phyloP scores from a whole-genome alignment of 64 coral and sea anemone species.

The Dendronephthya gigantea region DNA sequence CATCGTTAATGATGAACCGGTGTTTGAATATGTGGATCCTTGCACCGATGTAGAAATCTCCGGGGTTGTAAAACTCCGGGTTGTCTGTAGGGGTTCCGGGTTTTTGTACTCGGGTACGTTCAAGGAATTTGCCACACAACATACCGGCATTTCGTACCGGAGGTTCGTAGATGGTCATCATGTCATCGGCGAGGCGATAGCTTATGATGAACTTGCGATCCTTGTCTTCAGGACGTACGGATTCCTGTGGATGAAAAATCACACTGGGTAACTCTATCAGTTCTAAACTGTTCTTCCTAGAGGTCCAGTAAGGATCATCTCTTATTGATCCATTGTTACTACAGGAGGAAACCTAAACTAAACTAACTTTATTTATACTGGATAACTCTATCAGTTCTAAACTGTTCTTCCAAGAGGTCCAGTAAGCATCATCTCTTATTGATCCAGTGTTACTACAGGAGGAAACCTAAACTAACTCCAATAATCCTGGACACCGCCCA shows the following conservation, averaged over 20 bases:
- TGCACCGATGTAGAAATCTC: slow-evolving; percentile 78
- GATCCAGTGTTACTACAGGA: too few relatives aligned
- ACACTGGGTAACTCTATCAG: neutral
- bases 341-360: neutral
- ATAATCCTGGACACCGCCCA: too few relatives aligned
- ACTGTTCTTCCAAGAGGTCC: too few relatives aligned
- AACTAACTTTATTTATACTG: too few relatives aligned
- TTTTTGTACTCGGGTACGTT: slow-evolving; percentile 76
- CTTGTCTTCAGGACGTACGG: slow-evolving; percentile 83
- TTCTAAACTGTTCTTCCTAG: neutral
- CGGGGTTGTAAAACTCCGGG: slow-evolving; percentile 94
- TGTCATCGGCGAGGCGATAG: slow-evolving; percentile 85
- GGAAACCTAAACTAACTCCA: too few relatives aligned
- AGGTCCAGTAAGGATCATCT: neutral
- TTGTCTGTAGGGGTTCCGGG: slow-evolving; percentile 84
- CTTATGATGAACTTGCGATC: slow-evolving; percentile 88
- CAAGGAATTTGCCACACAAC: slow-evolving; percentile 90
- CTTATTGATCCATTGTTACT: neutral
- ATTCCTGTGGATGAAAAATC: slow-evolving; percentile 41
- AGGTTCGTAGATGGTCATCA: slow-evolving; percentile 96
- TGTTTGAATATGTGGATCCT: slow-evolving; percentile 90
- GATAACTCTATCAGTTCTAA: too few relatives aligned
- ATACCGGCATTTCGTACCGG: slow-evolving; percentile 95
- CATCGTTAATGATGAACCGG: slow-evolving; percentile 76
- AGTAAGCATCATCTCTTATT: too few relatives aligned